Evolutionary conservation across 2,888 invertebrate genomes (phyloP).

Genomic region (Agrilus mali): DNA sequence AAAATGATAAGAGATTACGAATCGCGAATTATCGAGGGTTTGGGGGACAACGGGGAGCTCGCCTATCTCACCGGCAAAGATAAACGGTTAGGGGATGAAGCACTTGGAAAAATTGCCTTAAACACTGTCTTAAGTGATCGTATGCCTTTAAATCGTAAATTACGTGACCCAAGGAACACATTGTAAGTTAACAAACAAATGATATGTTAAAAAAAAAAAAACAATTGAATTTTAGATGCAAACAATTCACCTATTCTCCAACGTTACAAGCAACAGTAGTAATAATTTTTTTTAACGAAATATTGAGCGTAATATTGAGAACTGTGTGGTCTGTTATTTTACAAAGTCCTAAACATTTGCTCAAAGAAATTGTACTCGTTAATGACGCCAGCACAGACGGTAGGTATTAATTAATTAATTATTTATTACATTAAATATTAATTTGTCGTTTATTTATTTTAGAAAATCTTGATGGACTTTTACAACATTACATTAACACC

Average conservation of each 20-base stretch:
- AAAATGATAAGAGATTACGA: constrained; percentile 34
- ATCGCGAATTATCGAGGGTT: constrained; percentile 47
- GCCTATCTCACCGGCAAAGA: constrained; percentile 60
- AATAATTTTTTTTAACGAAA: constrained; percentile 67
- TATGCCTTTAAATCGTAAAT: constrained; percentile 70
- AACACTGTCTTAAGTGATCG: constrained; percentile 82
- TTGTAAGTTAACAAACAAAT: constrained; percentile 28
- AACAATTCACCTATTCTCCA: constrained; percentile 45
- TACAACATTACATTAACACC: constrained; percentile 68
- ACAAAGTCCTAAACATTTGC: constrained; percentile 51
- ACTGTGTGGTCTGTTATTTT: constrained; percentile 86
- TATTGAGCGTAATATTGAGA: constrained; percentile 59
- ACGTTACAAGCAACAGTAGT: constrained; percentile 54
- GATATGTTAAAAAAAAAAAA: constrained; percentile 11
- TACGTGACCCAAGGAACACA: constrained; percentile 49
- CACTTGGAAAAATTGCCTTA: constrained; percentile 72
- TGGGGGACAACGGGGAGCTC: constrained; percentile 61
- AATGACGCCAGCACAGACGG: constrained; percentile 81
- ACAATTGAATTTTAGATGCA: constrained; percentile 39
- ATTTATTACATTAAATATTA: background rate
- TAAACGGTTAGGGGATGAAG: constrained; percentile 50
- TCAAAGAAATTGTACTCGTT: constrained; percentile 89
- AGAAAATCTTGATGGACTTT: constrained; percentile 59
- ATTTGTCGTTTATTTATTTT: constrained; percentile 5
- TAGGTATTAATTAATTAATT: constrained; percentile 23